Percentiles rank a stretch among this genome's conserved stretches.
Conservation (phyloP, 1,140 invertebrate genomes). For the Rhagoletis pomonella region DNA sequence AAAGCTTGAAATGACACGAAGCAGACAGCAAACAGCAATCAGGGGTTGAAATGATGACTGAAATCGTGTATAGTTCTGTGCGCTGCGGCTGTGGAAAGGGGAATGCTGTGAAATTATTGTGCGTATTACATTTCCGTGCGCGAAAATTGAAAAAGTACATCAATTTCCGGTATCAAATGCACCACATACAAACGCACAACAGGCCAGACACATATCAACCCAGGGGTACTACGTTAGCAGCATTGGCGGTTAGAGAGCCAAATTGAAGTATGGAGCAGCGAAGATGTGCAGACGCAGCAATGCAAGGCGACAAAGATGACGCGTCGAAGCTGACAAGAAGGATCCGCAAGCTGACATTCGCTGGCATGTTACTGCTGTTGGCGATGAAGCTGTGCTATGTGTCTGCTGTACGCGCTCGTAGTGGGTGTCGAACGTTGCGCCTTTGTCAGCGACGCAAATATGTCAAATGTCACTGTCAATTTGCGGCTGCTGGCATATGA, state of each 20-base stretch:
- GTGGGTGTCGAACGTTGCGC: neutral
- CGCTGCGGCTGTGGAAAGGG: neutral
- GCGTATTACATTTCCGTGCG: constrained; percentile 46
- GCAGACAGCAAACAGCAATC: too few species aligned
- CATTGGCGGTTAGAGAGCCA: neutral
- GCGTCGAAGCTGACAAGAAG: neutral
- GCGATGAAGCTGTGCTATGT: neutral
- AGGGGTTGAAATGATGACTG: neutral
- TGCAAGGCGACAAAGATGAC: neutral
- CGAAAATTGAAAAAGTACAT: constrained; percentile 49
- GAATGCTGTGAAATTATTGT: constrained; percentile 35
- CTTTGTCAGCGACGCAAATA: constrained; percentile 14
- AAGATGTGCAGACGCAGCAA: neutral
- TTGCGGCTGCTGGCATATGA: constrained; percentile 25
- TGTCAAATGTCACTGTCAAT: constrained; percentile 45
- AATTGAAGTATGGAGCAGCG: neutral
- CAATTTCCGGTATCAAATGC: constrained; percentile 15
- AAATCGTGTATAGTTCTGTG: neutral
- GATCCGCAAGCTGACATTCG: neutral
- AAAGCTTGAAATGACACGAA: neutral
- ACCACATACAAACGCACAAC: neutral
- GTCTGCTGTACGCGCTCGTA: neutral
- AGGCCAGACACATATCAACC: neutral
- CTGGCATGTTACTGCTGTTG: neutral
- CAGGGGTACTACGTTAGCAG: neutral